Percentiles rank a stretch among this genome's conserved stretches.
Evolutionary conservation across 2,888 invertebrate genomes (phyloP).

Genomic region (Ashinkailepas kermadecensis): DNA sequence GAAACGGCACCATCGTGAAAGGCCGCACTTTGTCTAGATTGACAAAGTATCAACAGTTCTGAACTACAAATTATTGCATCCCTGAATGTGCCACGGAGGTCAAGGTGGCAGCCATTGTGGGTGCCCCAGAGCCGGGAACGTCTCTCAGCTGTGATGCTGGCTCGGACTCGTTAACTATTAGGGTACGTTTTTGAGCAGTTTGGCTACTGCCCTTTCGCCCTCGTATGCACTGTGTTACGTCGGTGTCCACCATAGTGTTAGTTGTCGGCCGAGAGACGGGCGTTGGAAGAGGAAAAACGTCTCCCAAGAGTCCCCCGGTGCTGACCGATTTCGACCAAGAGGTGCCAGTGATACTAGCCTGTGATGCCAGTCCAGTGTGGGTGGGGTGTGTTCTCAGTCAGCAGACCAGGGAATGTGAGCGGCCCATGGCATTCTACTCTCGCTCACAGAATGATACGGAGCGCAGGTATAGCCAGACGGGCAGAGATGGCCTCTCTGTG

Average conservation of each 20-base stretch:
- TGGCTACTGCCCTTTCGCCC: background rate
- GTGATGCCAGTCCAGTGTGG: background rate
- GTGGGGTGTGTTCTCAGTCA: background rate
- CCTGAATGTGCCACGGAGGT: background rate
- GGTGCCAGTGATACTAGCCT: background rate
- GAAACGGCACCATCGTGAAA: too few relatives aligned
- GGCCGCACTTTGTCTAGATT: too few relatives aligned
- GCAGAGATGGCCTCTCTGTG: background rate
- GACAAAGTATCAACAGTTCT: too few relatives aligned
- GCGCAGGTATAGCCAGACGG: background rate
- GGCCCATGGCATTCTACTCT: background rate
- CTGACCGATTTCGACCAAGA: background rate
- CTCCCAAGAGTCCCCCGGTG: background rate
- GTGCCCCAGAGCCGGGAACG: background rate
- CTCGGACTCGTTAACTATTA: background rate
- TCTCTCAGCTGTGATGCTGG: background rate
- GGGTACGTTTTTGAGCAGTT: background rate
- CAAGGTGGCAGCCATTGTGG: background rate
- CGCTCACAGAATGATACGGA: background rate
- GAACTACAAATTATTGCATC: too few relatives aligned
- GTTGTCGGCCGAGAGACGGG: background rate
- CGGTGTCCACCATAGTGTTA: background rate
- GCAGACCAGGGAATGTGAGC: background rate
- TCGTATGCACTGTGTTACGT: background rate
- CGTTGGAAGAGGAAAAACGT: background rate